A percentile compares a stretch with the other conserved stretches of the same genome.
Conservation (phyloP, 2,888 invertebrate species). For the Microctonus hyperodae region DNA sequence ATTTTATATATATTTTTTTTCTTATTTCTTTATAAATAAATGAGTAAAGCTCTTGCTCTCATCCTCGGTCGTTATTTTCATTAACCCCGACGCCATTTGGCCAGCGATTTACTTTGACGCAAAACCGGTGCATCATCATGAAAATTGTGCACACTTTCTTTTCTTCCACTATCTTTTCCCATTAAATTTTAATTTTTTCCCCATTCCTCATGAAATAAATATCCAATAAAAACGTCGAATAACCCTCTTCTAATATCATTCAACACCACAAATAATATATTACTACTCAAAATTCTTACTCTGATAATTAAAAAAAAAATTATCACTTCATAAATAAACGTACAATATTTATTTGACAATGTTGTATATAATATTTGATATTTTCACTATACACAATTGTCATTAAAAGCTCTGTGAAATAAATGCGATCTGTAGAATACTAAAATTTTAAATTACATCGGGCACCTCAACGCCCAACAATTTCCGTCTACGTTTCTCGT, state of each 20-base stretch:
- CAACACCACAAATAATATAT: too few species aligned
- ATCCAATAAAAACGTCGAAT: too few species aligned
- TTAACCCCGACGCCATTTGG: neutral
- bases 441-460: conserved; percentile 36
- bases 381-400: too few species aligned
- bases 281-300: too few species aligned
- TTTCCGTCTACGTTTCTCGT: conserved; percentile 41
- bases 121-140: neutral
- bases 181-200: neutral
- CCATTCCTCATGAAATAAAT: neutral
- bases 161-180: neutral
- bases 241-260: too few species aligned
- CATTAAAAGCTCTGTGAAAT: neutral
- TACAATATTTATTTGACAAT: too few species aligned
- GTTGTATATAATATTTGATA: too few species aligned
- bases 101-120: neutral
- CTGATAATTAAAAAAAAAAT: too few species aligned
- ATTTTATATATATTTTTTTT: neutral
- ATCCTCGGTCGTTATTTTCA: neutral
- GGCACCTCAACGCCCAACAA: conserved; percentile 36
- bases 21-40: neutral
- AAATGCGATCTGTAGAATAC: conserved; percentile 1
- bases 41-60: neutral
- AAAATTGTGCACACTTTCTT: neutral
- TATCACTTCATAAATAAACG: too few species aligned